These are phyloP conservation scores for Tenualosa ilisha DNA, from an alignment of 2,797 vertebrate genomes.

Conservation along the genomic window DNA sequence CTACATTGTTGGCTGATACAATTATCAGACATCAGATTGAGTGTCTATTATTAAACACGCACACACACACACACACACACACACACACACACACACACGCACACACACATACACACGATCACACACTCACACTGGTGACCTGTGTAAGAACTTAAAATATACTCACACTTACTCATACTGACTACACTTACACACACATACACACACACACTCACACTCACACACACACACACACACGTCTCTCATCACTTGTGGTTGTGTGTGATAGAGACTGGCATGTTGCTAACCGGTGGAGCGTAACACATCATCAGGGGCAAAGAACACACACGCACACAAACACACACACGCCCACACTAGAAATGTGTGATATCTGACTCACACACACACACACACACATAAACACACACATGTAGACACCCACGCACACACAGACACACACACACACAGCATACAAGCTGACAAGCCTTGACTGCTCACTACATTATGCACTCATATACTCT, in stretches of 20 bases:
- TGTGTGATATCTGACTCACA: background rate
- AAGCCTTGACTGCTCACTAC: background rate
- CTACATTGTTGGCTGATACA: background rate
- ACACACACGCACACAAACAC: background rate
- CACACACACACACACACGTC: background rate
- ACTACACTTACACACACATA: background rate
- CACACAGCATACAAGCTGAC: background rate
- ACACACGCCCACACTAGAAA: background rate
- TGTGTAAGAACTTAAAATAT: too few relatives aligned
- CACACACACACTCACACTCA: background rate
- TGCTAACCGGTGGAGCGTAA: background rate
- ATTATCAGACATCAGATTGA: background rate
- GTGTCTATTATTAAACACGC: background rate
- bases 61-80: background rate
- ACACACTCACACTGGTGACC: background rate
- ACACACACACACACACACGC: background rate
- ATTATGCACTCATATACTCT: background rate
- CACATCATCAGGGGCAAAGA: background rate
- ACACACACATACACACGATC: background rate
- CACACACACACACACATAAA: background rate
- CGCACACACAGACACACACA: background rate
- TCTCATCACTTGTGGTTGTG: background rate
- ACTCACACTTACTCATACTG: background rate
- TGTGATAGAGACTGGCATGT: background rate
- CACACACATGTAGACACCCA: background rate